Percentiles rank a stretch among this genome's conserved stretches.
These are phyloP conservation scores for Mylabris phalerata DNA, from an alignment of 1,140 invertebrate genomes.

Conservation along the genomic window DNA sequence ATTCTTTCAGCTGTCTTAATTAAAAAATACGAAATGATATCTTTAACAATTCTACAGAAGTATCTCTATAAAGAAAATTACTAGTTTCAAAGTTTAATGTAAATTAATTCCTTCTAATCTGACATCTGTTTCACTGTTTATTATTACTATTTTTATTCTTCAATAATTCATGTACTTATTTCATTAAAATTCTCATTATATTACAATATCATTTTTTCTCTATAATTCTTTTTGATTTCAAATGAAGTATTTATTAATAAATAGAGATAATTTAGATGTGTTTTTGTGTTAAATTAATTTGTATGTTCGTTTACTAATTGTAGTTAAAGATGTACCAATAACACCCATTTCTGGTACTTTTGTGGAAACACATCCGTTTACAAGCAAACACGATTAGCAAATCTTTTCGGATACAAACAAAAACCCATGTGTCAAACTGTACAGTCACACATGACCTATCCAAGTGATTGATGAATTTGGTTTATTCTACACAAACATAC, in stretches of 20 bases:
- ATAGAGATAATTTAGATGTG: not conserved
- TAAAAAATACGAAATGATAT: slow-evolving; percentile 20
- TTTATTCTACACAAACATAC: no score
- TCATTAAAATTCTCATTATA: no score
- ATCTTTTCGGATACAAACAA: slow-evolving; percentile 1
- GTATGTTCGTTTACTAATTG: not conserved
- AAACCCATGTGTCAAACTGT: not conserved
- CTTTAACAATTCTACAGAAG: slow-evolving; percentile 11
- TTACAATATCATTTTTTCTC: not conserved
- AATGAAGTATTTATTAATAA: no score
- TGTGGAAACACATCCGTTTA: slow-evolving; percentile 18
- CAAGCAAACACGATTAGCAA: slow-evolving; percentile 20
- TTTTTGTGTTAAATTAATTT: slow-evolving; percentile 2
- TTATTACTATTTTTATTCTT: no score
- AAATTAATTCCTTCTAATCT: slow-evolving; percentile 18
- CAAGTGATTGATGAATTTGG: not conserved
- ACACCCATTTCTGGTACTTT: slow-evolving; percentile 1
- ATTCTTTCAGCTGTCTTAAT: slow-evolving; percentile 16
- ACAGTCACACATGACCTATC: not conserved
- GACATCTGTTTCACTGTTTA: slow-evolving; percentile 13
- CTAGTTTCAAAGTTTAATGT: slow-evolving; percentile 15
- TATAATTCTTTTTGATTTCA: no score
- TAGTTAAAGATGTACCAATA: not conserved
- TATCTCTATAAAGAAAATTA: slow-evolving; percentile 9
- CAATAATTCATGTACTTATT: no score